phyloP scores from a whole-genome alignment of 1,140 invertebrate genomes.

The Mamestra configurata region DNA sequence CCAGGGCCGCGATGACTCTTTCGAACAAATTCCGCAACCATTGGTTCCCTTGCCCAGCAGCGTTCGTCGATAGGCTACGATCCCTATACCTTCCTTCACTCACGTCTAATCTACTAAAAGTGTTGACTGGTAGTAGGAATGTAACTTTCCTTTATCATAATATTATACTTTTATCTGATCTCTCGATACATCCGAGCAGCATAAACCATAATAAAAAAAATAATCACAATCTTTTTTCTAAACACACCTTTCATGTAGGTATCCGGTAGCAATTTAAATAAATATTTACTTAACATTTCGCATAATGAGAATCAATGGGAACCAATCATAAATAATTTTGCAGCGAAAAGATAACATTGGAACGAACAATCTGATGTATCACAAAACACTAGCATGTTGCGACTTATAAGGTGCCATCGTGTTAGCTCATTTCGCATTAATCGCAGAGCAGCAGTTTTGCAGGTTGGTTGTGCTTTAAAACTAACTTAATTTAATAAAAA shows the following conservation, averaged over 20 bases:
- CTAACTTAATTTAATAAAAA: not conserved
- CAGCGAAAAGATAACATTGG: slow-evolving; percentile 14
- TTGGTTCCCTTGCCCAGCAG: too few relatives aligned
- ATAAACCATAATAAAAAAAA: not conserved
- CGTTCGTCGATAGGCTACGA: too few relatives aligned
- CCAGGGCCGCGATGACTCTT: too few relatives aligned
- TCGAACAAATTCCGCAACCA: too few relatives aligned
- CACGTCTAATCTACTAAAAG: too few relatives aligned
- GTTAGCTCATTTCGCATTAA: not conserved
- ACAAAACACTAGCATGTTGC: slow-evolving; percentile 8
- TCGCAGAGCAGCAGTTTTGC: not conserved
- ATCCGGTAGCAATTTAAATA: not conserved
- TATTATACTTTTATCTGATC: too few relatives aligned
- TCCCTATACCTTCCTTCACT: too few relatives aligned
- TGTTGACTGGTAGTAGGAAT: too few relatives aligned
- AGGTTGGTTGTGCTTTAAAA: not conserved
- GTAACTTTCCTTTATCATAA: too few relatives aligned
- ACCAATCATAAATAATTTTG: not conserved
- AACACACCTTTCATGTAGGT: not conserved
- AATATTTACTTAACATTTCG: slow-evolving; percentile 26
- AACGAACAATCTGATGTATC: slow-evolving; percentile 11
- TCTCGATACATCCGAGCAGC: not conserved
- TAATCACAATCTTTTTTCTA: not conserved
- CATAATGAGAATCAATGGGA: not conserved
- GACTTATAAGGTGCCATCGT: not conserved